Evolutionary conservation across 1,140 invertebrate genomes (phyloP), one percentile per base, ranked within the genome.

Genomic region (Acromyrmex charruanus): DNA sequence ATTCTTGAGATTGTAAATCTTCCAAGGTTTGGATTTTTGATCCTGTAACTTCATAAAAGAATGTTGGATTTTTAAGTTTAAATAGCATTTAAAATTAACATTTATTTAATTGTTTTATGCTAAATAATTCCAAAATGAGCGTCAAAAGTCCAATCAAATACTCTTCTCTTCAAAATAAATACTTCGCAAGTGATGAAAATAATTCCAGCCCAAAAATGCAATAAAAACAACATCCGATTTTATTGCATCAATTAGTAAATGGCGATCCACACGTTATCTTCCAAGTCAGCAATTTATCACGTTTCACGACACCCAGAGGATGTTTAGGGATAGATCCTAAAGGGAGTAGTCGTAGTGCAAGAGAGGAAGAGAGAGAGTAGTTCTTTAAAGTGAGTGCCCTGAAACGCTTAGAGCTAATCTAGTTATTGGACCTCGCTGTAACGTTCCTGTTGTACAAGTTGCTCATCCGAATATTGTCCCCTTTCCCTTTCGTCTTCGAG

Each of bases 201-300:
- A 72, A 82, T 82, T 82, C 25, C 39, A 14, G 1, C 18, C 6
- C 0, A 18, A 63, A 74, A 84, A 72, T 35, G 39, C 16, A 44
- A 84, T 75, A 61, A 75, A 44, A 75, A n/a, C 55, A 63, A 14
- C 55, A 14, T 25, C 28, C 49, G 44, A 31, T 90, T 91, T 91
- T 90, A 91, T 86, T 82, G 71, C 77, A 39, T 88, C 90, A 68
- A 91, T 91, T 91, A 91, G 89, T 65, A 87, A 77, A 90, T 68
- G 68, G 80, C 71, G 28, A 77, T 79, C 28, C 59, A 35, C 21
- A 14, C 77, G 87, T 88, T 86, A 90, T 90, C 89, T 90, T 90
- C 59, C 49, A 10, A 14, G 14, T 51, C 12, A 58, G 12, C 86
- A 77, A 63, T 77, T 77, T 21, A 72, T 72, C 88, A 90, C 89